Evolutionary conservation across 2,113 vertebrate genomes (phyloP), one percentile per base, ranked within the genome.

Genomic region (Alectura lathami): DNA sequence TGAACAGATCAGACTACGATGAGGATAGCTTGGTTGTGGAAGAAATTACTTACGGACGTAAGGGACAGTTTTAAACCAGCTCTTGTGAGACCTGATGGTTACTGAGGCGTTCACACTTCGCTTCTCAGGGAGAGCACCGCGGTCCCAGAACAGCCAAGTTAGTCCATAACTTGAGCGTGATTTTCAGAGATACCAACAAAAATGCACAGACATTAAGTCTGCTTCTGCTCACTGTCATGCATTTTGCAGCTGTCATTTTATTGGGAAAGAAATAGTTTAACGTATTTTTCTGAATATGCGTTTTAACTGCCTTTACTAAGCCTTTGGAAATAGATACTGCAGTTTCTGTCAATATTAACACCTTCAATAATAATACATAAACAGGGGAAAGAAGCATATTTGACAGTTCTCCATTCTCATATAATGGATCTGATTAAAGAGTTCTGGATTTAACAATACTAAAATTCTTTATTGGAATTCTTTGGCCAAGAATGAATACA

Each of bases 401-500:
- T 23, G 29, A 20, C 59, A 7, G 6, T 9, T 81, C 36, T 45
- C 24, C 6, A 24, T 80, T 83, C 13, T 5, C 4, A 26, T 6
- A 6, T 2, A 24, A 23, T 12, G 6, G 8, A 11, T 24, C 53
- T 42, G 47, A 40, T 47, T 34, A 30, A 34, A 16, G 54, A 54
- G 12, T 17, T 78, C 4, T 3, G 4, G 27, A 8, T 74, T 62
- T 50, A 29, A 67, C 48, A 12, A 3, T 5, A 2, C 20, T 11
- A 1, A 10, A 48, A 8, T 11, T 8, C 7, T 63, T 80, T 3
- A 15, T 34, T 89, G 9, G 2, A 7, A 18, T 17, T 47, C 34
- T 36, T 75, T 43, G 3, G 7, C 20, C 32, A 3, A 23, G 57
- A 21, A 21, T n/a, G 0, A n/a, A 26, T 13, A 4, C 11, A 2